Base-by-base conservation (phyloP, 2,797 vertebrate genomes). In the Dendrocincla tyrannina region DNA sequence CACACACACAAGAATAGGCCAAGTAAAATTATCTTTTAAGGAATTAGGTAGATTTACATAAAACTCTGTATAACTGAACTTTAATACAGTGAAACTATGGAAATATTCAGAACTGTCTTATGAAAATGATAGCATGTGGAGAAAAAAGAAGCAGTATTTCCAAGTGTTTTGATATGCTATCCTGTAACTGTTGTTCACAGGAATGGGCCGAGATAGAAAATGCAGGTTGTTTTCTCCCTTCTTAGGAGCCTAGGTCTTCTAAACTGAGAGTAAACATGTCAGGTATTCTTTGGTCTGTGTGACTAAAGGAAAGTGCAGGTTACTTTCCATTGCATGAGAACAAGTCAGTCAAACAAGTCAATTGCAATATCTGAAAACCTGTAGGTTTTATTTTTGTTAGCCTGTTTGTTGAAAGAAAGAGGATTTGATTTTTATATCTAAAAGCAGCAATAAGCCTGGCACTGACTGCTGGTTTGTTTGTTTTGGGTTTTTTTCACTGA, bases 361-460 rank as follows among this genome's bases (percentile, higher is more conserved):
- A 52, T 72, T 59, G 32, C 67, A 68, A 68, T 60, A 66, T 25
- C 63, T 56, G 60, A 76, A 92, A 87, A 59, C 7, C 16, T 62
- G 2, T 30, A 75, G 24, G 19, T 88, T 93, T 89, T 88, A 63
- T 62, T 85, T 85, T 95, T 93, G 23, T 81, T 82, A 72, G 72
- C 22, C 19, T 32, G 39, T 35, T 88, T 37, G 25, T 27, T 76
- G n/a, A 78, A 80, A 85, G 16, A 73, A 73, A 52, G 27, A 47
- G 7, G 6, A 59, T 28, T 53, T 78, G 20, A 81, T 79, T 89
- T 92, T 96, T 79, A 42, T 7, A 17, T 59, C 97, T 95, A 97
- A 97, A 98, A 83, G 4, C 96, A 42, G 13, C 96, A 98, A 98
- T 95, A 98, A 97, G 96, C 96, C 82, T 95, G 73, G 52, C 89